These are phyloP conservation scores for Ceratitis capitata DNA, from an alignment of 1,140 invertebrate genomes.

Conservation along the genomic window DNA sequence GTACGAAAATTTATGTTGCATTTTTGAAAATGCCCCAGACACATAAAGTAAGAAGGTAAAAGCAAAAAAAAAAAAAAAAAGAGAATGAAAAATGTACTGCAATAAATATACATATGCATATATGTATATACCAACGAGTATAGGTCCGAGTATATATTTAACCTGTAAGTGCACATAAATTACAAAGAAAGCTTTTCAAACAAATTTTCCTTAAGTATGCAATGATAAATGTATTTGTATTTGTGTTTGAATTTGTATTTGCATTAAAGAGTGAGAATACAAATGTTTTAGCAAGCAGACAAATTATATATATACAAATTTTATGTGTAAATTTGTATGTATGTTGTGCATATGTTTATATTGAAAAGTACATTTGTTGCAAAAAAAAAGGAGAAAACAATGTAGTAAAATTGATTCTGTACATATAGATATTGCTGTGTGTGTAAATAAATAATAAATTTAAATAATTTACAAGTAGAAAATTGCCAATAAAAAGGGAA, in stretches of 20 bases:
- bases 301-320: not conserved
- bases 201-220: constrained; percentile 17
- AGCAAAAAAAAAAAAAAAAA: not conserved
- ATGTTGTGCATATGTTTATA: not conserved
- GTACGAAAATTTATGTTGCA: constrained; percentile 20
- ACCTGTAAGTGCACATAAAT: constrained; percentile 29
- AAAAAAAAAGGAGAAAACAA: too few species aligned
- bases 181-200: constrained; percentile 13
- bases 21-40: constrained; percentile 11
- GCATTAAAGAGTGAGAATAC: not conserved
- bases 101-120: not conserved
- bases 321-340: not conserved
- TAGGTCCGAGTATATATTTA: too few species aligned
- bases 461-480: constrained; percentile 33
- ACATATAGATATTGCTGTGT: not conserved
- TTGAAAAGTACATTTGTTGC: too few species aligned
- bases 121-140: too few species aligned
- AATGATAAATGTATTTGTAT: not conserved
- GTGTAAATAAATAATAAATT: constrained; percentile 32
- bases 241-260: not conserved
- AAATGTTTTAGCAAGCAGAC: not conserved
- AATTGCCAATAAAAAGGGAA: constrained; percentile 26
- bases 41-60: constrained; percentile 4
- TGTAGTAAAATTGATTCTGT: too few species aligned
- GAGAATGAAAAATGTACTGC: not conserved